Evolutionary conservation across 2,797 vertebrate species (phyloP).

Genomic region (Notolabrus celidotus): DNA sequence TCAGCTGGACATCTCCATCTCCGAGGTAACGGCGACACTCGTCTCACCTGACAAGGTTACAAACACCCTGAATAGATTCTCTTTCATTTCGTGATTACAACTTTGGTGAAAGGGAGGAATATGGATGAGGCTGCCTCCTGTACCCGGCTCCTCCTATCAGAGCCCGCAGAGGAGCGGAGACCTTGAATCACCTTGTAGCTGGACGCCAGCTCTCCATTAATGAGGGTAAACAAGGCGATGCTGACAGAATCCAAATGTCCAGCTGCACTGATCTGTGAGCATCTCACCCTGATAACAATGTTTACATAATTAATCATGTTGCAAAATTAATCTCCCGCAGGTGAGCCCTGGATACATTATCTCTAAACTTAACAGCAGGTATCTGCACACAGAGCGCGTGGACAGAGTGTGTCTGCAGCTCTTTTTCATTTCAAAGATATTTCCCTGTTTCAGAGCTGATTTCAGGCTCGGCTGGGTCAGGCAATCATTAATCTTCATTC

Average conservation of each 20-base stretch:
- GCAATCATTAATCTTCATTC: conserved; percentile 84
- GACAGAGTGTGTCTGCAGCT: conserved; percentile 12
- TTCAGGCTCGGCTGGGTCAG: conserved; percentile 56
- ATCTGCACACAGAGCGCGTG: conserved; percentile 12
- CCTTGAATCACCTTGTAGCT: conserved; percentile 65
- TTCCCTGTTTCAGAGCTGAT: conserved; percentile 63
- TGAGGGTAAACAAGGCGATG: conserved; percentile 58
- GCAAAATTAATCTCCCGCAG: conserved; percentile 59
- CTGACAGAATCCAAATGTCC: conserved; percentile 63
- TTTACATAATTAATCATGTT: conserved; percentile 76
- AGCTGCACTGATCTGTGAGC: conserved; percentile 36
- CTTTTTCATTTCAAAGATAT: conserved; percentile 26
- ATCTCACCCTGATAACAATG: conserved; percentile 64
- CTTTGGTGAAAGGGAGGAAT: conserved; percentile 34
- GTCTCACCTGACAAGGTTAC: conserved; percentile 21
- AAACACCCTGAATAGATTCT: conserved; percentile 4
- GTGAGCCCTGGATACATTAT: conserved; percentile 36
- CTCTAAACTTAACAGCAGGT: conserved; percentile 29
- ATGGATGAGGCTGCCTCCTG: conserved; percentile 32
- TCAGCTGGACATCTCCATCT: conserved; percentile 10
- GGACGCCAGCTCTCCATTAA: conserved; percentile 27
- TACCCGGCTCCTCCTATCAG: conserved; percentile 6
- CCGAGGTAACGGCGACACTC: background rate
- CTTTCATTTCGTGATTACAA: conserved; percentile 20
- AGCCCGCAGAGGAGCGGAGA: conserved; percentile 29